Conservation (phyloP, 2,888 invertebrate species). For the Drosophila neonasuta region DNA sequence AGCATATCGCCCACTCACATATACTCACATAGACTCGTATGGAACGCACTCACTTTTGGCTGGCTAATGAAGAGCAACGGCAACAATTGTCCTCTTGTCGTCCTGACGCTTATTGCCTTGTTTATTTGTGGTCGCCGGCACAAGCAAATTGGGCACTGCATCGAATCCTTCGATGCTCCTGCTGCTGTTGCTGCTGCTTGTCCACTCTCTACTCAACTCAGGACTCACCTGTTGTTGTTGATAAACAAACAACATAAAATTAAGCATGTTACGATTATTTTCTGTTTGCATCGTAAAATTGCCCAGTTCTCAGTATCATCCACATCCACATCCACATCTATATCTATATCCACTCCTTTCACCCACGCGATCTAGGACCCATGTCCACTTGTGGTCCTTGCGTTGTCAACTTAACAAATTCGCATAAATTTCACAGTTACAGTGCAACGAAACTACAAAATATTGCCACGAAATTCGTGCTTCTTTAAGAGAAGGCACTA, state of each 20-base stretch:
- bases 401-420: constrained; percentile 33
- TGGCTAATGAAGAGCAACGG: constrained; percentile 71
- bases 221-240: constrained; percentile 37
- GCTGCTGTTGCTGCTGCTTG: neutral
- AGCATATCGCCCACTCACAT: constrained; percentile 23
- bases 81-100: constrained; percentile 51
- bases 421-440: constrained; percentile 64
- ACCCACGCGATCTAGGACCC: neutral
- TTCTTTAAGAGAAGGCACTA: too few relatives aligned
- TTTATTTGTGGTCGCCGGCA: constrained; percentile 54
- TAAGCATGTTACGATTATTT: constrained; percentile 58
- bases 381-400: neutral
- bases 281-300: constrained; percentile 68
- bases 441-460: constrained; percentile 16
- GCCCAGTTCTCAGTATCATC: constrained; percentile 8
- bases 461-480: neutral
- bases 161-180: constrained; percentile 5
- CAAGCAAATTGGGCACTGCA: constrained; percentile 44
- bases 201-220: too few relatives aligned
- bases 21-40: neutral
- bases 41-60: constrained; percentile 3
- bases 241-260: constrained; percentile 68
- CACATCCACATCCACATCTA: neutral
- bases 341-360: neutral
- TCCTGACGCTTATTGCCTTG: constrained; percentile 62